These are phyloP conservation scores for Dromas ardeola DNA, from an alignment of 2,113 vertebrate genomes.

Conservation along the genomic window DNA sequence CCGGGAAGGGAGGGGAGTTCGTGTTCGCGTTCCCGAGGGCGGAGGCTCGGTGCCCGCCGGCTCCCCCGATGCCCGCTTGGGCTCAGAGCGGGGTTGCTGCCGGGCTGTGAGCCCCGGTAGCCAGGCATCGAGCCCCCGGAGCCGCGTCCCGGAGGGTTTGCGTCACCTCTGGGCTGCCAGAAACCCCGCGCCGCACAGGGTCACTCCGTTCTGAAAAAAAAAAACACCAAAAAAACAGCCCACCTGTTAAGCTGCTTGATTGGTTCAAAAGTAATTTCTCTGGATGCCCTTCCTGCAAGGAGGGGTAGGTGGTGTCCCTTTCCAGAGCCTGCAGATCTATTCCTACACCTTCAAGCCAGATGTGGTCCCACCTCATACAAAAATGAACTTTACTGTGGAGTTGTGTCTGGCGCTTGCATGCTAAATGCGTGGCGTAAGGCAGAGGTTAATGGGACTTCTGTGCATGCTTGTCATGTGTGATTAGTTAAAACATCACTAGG, in stretches of 20 bases:
- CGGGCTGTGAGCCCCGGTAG: neutral
- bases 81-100: neutral
- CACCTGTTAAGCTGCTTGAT: neutral
- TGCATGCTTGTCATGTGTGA: neutral
- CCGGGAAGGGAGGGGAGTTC: accelerated
- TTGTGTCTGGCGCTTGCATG: accelerated
- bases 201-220: neutral
- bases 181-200: neutral
- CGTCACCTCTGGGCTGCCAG: neutral
- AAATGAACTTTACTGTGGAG: neutral
- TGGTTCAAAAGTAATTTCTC: neutral
- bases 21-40: neutral
- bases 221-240: too few relatives aligned
- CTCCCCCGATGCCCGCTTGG: too few relatives aligned
- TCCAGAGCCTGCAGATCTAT: accelerated
- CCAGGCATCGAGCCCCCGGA: too few relatives aligned
- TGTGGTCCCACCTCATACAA: neutral
- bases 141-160: neutral
- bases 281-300: neutral
- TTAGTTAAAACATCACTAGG: neutral
- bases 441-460: neutral
- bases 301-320: neutral
- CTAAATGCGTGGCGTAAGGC: neutral
- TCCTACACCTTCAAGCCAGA: neutral
- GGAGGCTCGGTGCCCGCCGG: neutral